phyloP scores from a whole-genome alignment of 2,888 invertebrate species.

The Amphipyra tragopoginis region DNA sequence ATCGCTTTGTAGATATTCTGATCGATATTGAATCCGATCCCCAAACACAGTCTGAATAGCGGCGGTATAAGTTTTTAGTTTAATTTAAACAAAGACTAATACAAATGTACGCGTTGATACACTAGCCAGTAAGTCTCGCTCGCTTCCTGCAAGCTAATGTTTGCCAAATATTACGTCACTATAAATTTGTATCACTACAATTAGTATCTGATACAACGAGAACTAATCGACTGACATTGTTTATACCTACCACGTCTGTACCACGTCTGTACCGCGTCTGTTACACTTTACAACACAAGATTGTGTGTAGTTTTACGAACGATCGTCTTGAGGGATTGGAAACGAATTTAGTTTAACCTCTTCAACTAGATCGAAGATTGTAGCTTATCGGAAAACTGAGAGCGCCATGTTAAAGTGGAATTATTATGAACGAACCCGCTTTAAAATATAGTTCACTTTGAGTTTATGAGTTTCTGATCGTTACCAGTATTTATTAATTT shows the following conservation, averaged over 20 bases:
- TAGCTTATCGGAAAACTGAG: too few species aligned
- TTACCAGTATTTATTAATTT: too few species aligned
- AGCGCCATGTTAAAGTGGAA: too few species aligned
- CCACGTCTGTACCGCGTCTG: too few species aligned
- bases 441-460: too few species aligned
- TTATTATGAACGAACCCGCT: too few species aligned
- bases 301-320: too few species aligned
- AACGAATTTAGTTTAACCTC: too few species aligned
- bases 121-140: neutral
- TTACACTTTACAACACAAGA: too few species aligned
- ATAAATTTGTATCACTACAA: neutral
- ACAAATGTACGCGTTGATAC: neutral
- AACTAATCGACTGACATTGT: slow-evolving; percentile 3
- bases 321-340: too few species aligned
- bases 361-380: too few species aligned
- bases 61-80: neutral
- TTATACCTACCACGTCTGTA: neutral
- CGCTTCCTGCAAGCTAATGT: neutral
- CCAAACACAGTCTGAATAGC: neutral
- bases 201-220: neutral
- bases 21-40: neutral
- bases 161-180: slow-evolving; percentile 18
- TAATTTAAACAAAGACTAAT: neutral
- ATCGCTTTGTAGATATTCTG: neutral
- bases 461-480: too few species aligned